Conservation (phyloP, 2,888 invertebrate species). For the Thecophora atra region DNA sequence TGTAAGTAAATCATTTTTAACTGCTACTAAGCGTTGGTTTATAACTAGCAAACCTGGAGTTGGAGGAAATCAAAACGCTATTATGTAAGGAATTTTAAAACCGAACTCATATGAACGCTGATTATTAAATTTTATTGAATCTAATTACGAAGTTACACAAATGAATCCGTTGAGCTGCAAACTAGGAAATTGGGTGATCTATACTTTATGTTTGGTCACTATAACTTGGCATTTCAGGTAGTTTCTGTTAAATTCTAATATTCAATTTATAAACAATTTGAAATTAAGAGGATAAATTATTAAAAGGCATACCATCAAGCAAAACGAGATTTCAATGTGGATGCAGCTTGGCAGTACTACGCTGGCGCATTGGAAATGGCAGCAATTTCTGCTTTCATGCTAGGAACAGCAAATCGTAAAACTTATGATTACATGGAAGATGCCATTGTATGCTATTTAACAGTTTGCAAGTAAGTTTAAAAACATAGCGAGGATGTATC, state of each 20-base stretch:
- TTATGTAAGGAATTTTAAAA: slow-evolving; percentile 76
- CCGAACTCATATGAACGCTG: no score
- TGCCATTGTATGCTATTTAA: slow-evolving; percentile 89
- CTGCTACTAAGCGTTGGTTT: slow-evolving; percentile 96
- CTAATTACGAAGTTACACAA: slow-evolving; percentile 82
- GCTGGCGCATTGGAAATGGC: slow-evolving; percentile 98
- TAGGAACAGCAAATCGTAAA: slow-evolving; percentile 79
- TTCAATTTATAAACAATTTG: background rate
- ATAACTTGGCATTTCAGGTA: slow-evolving; percentile 85
- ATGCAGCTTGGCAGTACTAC: slow-evolving; percentile 97
- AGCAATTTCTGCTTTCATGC: slow-evolving; percentile 89
- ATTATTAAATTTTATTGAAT: background rate
- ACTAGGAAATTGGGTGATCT: slow-evolving; percentile 92
- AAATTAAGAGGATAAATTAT: background rate
- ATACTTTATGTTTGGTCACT: slow-evolving; percentile 95
- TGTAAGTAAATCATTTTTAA: slow-evolving; percentile 90
- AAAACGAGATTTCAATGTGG: slow-evolving; percentile 96
- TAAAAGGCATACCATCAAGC: slow-evolving; percentile 85
- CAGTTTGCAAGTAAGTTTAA: slow-evolving; percentile 81
- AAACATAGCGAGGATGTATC: background rate
- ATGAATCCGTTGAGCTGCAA: slow-evolving; percentile 90
- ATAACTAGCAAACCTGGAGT: slow-evolving; percentile 87
- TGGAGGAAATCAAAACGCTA: slow-evolving; percentile 77
- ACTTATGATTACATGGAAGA: slow-evolving; percentile 93
- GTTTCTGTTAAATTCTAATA: background rate